Evolutionary conservation across 2,888 invertebrate genomes (phyloP), one percentile per base, ranked within the genome.

Genomic region (Drosophila nr. fundita): DNA sequence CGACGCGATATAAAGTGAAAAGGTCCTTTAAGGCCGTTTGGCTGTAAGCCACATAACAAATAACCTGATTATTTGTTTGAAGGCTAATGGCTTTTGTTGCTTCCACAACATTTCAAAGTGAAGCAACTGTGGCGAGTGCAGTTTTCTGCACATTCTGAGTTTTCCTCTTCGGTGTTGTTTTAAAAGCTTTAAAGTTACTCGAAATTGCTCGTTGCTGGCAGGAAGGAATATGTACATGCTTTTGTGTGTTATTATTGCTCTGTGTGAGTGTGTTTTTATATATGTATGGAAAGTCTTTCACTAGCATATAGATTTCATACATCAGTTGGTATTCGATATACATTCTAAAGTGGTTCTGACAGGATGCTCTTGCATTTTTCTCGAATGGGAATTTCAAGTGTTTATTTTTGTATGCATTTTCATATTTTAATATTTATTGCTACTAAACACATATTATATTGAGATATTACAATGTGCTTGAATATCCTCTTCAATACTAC

Each of bases 361-460:
- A 49, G 60, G 24, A 55, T 38, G 48, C 29, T 32, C 8, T 32
- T 27, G 62, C 21, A 18, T 53, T 34, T 38, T 48, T 38, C 32
- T 18, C 10, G 24, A n/a, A 32, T 34, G 45, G 34, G 11, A 64
- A 60, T 54, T 54, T 29, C 36, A 8, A n/a, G 15, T 29, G 7
- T 61, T 34, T 49, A 32, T 34, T 40, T 59, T 27, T 15, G 21
- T 21, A 32, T 38, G 29, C 21, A 10, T 48, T 32, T 54, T 4
- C 53, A 21, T 48, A 21, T 53, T 68, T 18, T 6, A 15, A 48
- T 49, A 38, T 68, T 69, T 79, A 69, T 76, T 73, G 81, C 70
- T 76, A 73, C 70, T 85, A 73, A 70, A 42, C 54, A 65, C 60
- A 69, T 60, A 73, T 72, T 67, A 66, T 38, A 36, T 29, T 21